Base-by-base conservation (phyloP, 2,797 vertebrate genomes). In the Scolopax bukidnonensis region DNA sequence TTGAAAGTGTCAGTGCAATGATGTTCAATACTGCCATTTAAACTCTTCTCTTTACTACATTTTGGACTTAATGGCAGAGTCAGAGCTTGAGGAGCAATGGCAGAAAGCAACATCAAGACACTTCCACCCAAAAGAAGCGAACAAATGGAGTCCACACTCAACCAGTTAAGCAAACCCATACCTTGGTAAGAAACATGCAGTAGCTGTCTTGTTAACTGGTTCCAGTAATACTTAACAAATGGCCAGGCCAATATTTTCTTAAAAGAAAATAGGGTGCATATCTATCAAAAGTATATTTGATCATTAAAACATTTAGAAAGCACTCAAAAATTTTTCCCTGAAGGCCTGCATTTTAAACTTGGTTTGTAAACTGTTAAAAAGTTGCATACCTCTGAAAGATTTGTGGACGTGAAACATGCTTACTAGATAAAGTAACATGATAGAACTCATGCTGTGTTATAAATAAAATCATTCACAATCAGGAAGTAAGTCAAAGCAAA, bases 61-160 rank as follows among this genome's bases (percentile, higher is more conserved):
- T 94, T 87, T 95, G 61, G 75, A 51, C 40, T 53, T 73, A 81
- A 84, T 95, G 78, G 41, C 91, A 99, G 98, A 98, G 96, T 97
- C 97, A 98, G 81, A 98, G 88, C 96, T 43, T 98, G 82, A 99
- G 97, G 96, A 97, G 97, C 94, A 99, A 98, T 93, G 98, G 98
- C 65, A 99, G 97, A 97, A 99, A 98, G 95, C 98, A 98, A 77
- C 87, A 97, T 78, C 99, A 99, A 96, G 99, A 99, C 20, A 98
- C 98, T 27, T 97, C 98, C 40, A 98, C 95, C 92, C 97, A 98
- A 94, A 99, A 99, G 98, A 99, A 99, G 96, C 98, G 97, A 97
- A 81, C 97, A 77, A 98, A 97, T 33, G 99, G 98, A 88, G 71
- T 98, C 73, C 97, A 97, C 80, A 98, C 76, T 95, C 98, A 98